A percentile compares a stretch with the other conserved stretches of the same genome.
These are phyloP conservation scores for Upupa epops DNA, from an alignment of 2,113 vertebrate species.

Conservation along the genomic window DNA sequence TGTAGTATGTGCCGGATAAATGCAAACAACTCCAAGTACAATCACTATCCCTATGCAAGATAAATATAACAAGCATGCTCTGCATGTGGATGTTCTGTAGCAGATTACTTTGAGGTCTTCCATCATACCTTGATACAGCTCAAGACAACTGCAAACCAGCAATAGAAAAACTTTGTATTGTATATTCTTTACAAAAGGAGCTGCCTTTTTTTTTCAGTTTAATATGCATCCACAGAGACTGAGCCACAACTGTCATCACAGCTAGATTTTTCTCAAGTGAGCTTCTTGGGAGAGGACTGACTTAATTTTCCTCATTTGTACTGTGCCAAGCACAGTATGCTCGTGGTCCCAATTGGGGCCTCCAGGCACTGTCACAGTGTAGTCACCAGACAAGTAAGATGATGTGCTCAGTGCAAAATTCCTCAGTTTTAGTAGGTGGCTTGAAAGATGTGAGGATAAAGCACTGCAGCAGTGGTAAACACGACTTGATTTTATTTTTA, in stretches of 20 bases:
- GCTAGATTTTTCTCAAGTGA: background rate
- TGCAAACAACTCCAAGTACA: background rate
- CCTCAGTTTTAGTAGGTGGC: background rate
- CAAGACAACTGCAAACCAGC: background rate
- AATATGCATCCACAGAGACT: background rate
- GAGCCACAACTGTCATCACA: background rate
- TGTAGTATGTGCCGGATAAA: background rate
- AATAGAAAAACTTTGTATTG: background rate
- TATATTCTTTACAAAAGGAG: background rate
- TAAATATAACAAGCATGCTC: background rate
- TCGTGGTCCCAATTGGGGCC: background rate
- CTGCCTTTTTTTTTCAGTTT: background rate
- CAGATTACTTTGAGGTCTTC: background rate
- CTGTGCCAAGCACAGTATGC: background rate
- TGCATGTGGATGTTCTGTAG: background rate
- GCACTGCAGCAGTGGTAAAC: background rate
- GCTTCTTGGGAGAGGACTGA: background rate
- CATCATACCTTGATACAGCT: background rate
- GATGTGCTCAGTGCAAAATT: background rate
- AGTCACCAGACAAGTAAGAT: background rate
- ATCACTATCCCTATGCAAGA: background rate
- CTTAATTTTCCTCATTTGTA: slow-evolving; percentile 23
- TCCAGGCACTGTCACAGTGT: background rate
- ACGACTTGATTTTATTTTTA: background rate
- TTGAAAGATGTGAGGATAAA: background rate